Evolutionary conservation across 1,140 invertebrate species (phyloP), one percentile per base, ranked within the genome.

Genomic region (Onthophagus taurus): DNA sequence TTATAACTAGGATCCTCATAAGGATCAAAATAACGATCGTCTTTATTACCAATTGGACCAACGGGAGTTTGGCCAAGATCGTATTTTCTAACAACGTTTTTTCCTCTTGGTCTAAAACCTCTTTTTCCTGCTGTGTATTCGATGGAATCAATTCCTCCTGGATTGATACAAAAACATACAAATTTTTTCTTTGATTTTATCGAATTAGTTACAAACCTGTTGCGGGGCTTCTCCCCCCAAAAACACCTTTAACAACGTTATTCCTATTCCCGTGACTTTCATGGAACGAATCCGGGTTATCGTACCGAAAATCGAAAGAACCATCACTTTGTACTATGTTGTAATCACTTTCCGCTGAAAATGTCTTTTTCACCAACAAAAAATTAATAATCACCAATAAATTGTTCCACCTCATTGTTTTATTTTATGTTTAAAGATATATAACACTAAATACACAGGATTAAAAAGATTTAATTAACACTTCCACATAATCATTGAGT

Each of bases 1-100:
- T 71, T 71, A 54, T 83, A 84, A 45, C 77, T 79, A 1, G 79
- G 78, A 60, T 82, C 80, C 58, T 83, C 80, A 46, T 72, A 80
- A 9, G 79, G 80, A 60, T 83, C 80, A 51, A 75, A 74, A 47
- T 77, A 76, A 1, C 77, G 75, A 60, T 80, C 77, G 48, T 80
- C 78, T 29, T 72, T 71, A 42, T 34, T 62, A 31, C 75, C 78
- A 29, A 72, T 72, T 2, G 73, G 70, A 30, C 71, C 66, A n/a
- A 74, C 66, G 9, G 74, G 72, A 51, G 70, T 65, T 61, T 82
- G 80, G 42, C 76, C 77, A 36, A 81, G 60, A 49, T 81, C 78
- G 60, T 78, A 75, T 59, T 80, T 77, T 29, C 80, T 64, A 48
- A 77, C 76, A 4, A 83, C 69, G 45, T 81, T 77, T 12, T 78